A percentile compares a stretch with the other conserved stretches of the same genome.
phyloP scores from a whole-genome alignment of 2,113 vertebrate species.

The Thomomys bottae region DNA sequence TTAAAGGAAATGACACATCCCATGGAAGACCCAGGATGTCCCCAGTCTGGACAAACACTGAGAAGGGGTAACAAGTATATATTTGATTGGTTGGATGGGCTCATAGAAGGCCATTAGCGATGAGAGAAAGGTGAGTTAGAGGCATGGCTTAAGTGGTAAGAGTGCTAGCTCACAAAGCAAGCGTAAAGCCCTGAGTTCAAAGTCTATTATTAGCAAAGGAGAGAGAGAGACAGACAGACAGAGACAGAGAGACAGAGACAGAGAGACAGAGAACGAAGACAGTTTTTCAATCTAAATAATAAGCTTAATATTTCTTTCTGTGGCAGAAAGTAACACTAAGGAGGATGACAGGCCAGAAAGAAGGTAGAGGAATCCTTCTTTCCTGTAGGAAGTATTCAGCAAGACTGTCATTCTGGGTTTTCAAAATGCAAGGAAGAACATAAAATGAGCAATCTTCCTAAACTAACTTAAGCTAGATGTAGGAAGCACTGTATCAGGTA shows the following conservation, averaged over 20 bases:
- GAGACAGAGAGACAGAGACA: too few relatives aligned
- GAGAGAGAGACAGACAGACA: too few relatives aligned
- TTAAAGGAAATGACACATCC: neutral
- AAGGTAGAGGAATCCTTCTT: rapidly evolving
- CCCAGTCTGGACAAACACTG: neutral
- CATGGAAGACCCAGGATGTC: neutral
- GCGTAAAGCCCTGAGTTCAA: too few relatives aligned
- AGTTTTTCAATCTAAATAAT: neutral
- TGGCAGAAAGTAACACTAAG: neutral
- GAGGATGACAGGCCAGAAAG: neutral
- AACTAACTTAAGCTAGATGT: neutral
- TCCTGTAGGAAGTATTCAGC: neutral
- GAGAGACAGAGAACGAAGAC: too few relatives aligned
- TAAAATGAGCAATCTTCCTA: neutral
- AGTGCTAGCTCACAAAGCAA: too few relatives aligned
- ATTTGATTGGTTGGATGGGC: neutral
- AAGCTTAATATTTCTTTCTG: neutral
- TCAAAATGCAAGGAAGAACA: neutral
- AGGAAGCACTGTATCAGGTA: neutral
- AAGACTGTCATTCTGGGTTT: neutral
- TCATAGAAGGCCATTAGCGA: neutral
- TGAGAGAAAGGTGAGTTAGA: neutral
- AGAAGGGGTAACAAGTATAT: neutral
- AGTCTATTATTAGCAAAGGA: too few relatives aligned
- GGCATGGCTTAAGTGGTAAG: too few relatives aligned